phyloP scores from a whole-genome alignment of 2,888 invertebrate species.

The Hyposoter didymator region DNA sequence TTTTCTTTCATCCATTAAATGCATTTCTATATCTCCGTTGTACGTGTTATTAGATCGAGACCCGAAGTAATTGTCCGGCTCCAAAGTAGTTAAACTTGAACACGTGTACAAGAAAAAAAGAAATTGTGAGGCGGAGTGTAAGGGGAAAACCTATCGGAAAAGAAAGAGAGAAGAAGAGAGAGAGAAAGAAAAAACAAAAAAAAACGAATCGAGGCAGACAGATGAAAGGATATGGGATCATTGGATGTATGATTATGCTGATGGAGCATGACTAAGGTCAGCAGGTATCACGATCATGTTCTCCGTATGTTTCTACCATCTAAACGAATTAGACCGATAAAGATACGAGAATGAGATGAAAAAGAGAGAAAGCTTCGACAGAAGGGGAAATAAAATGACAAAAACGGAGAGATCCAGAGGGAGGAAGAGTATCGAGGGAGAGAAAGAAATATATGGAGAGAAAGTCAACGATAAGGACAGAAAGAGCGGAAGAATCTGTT shows the following conservation, averaged over 20 bases:
- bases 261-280: constrained; percentile 65
- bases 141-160: not conserved
- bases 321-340: constrained; percentile 80
- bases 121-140: not conserved
- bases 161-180: not conserved
- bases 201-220: constrained; percentile 10
- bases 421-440: constrained; percentile 41
- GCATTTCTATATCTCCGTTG: constrained; percentile 19
- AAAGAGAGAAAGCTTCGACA: constrained; percentile 14
- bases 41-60: constrained; percentile 16
- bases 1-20: constrained; percentile 38
- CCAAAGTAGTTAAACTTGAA: constrained; percentile 36
- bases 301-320: constrained; percentile 72
- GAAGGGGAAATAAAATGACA: constrained; percentile 47
- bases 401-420: constrained; percentile 34
- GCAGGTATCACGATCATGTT: constrained; percentile 66
- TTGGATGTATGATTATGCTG: constrained; percentile 50
- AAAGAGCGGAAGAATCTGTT: constrained; percentile 38
- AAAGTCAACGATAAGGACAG: constrained; percentile 42
- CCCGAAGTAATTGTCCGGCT: not conserved
- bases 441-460: constrained; percentile 49
- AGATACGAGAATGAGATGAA: constrained; percentile 66
- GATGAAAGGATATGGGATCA: constrained; percentile 45
- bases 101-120: constrained; percentile 30
- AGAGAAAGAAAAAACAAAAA: not conserved